Evolutionary conservation across 2,888 invertebrate species (phyloP).

Genomic region (Lobophora halterata): DNA sequence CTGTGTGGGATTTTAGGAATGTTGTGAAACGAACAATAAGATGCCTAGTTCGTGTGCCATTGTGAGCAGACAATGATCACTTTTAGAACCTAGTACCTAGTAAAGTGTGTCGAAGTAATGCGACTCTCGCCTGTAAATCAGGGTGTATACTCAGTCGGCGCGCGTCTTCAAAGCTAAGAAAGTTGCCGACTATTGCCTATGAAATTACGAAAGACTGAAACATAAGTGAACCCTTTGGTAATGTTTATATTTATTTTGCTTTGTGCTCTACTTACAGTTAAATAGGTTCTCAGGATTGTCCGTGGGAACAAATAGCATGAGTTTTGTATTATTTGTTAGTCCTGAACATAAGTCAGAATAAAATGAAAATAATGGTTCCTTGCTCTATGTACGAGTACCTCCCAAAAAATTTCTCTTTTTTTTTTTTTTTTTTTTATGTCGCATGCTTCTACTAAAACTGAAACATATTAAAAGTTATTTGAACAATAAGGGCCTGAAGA

Average conservation of each 20-base stretch:
- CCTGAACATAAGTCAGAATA: too few relatives aligned
- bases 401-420: too few relatives aligned
- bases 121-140: conserved; percentile 12
- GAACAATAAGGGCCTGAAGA: too few relatives aligned
- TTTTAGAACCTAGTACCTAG: conserved; percentile 7
- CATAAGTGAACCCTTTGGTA: too few relatives aligned
- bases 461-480: too few relatives aligned
- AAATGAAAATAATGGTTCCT: too few relatives aligned
- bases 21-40: conserved; percentile 21
- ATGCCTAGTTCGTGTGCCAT: conserved; percentile 15
- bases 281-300: too few relatives aligned
- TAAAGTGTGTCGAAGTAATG: conserved; percentile 2
- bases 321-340: too few relatives aligned
- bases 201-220: not conserved
- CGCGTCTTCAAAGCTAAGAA: conserved; percentile 5
- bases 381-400: too few relatives aligned
- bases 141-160: not conserved
- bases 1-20: conserved; percentile 31
- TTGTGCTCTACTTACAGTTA: not conserved
- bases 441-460: too few relatives aligned
- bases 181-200: not conserved
- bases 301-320: too few relatives aligned
- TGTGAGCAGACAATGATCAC: conserved; percentile 17
- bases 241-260: conserved; percentile 1
- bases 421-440: too few relatives aligned